Percentiles rank a stretch among this genome's conserved stretches.
Evolutionary conservation across 2,113 vertebrate species (phyloP).

Genomic region (Myotis brandtii): DNA sequence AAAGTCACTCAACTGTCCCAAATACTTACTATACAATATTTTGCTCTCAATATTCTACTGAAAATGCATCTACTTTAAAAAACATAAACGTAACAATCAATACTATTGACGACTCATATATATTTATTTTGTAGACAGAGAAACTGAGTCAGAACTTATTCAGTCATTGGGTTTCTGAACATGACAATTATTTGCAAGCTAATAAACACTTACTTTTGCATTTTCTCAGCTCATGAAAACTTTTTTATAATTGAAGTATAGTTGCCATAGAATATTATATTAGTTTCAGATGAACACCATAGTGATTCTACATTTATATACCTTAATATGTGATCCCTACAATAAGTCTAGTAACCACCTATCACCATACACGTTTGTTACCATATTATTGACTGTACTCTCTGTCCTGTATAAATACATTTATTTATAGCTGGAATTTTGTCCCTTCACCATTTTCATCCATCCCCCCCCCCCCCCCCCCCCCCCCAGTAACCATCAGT

Average conservation of each 20-base stretch:
- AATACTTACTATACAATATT: not conserved
- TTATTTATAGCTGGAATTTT: not conserved
- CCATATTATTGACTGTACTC: not conserved
- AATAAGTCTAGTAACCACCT: not conserved
- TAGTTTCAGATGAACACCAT: not conserved
- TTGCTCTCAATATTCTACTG: not conserved
- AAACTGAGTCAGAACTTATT: constrained; percentile 9
- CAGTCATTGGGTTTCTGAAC: constrained; percentile 19
- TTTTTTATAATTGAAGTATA: not conserved
- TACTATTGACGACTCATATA: not conserved
- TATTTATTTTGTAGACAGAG: not conserved
- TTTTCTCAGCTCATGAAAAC: constrained; percentile 6
- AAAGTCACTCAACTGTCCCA: not conserved
- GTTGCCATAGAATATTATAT: not conserved
- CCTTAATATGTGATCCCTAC: not conserved
- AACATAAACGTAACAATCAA: not conserved
- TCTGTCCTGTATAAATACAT: not conserved
- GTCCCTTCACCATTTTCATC: not conserved
- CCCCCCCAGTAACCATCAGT: not conserved
- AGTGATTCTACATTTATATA: not conserved
- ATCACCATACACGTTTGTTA: not conserved
- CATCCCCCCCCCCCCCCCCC: no score
- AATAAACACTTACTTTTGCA: constrained; percentile 4
- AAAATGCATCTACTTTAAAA: constrained; percentile 20
- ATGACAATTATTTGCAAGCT: constrained; percentile 5